These are phyloP conservation scores for Dermatophagoides farinae DNA, from an alignment of 1,140 invertebrate genomes.

Conservation along the genomic window DNA sequence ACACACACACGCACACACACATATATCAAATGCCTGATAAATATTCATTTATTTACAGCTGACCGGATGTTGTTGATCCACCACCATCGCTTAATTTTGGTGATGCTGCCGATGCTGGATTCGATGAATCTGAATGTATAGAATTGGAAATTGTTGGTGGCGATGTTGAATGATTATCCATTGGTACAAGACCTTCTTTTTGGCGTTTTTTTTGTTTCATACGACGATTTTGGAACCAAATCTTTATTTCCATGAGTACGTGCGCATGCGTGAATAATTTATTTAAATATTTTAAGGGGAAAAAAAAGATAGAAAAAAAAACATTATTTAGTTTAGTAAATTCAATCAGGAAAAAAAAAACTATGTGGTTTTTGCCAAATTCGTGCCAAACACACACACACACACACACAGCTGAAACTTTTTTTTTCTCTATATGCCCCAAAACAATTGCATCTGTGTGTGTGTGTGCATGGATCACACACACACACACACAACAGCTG, in stretches of 20 bases:
- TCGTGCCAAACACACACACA: too few relatives aligned
- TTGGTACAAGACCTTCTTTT: slow-evolving; percentile 34
- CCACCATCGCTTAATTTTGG: slow-evolving; percentile 10
- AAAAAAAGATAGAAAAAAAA: neutral
- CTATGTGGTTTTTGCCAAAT: too few relatives aligned
- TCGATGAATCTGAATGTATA: slow-evolving; percentile 13
- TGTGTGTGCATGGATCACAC: too few relatives aligned
- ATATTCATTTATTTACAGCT: neutral
- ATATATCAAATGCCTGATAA: too few relatives aligned
- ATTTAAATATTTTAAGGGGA: too few relatives aligned
- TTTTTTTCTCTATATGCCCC: too few relatives aligned
- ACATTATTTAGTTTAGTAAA: neutral
- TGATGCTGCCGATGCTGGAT: slow-evolving; percentile 6
- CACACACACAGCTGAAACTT: too few relatives aligned
- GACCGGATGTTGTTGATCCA: neutral
- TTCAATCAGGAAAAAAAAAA: neutral
- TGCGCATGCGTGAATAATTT: too few relatives aligned
- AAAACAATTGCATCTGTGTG: too few relatives aligned
- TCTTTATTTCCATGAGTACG: slow-evolving; percentile 23
- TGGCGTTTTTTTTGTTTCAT: slow-evolving; percentile 24
- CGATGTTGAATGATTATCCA: slow-evolving; percentile 4
- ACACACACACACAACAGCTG: too few relatives aligned
- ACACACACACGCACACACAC: too few relatives aligned
- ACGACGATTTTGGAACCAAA: slow-evolving; percentile 28
- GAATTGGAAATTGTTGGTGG: neutral